Evolutionary conservation across 2,888 invertebrate species (phyloP), one percentile per base, ranked within the genome.

Genomic region (Catocala sponsa): DNA sequence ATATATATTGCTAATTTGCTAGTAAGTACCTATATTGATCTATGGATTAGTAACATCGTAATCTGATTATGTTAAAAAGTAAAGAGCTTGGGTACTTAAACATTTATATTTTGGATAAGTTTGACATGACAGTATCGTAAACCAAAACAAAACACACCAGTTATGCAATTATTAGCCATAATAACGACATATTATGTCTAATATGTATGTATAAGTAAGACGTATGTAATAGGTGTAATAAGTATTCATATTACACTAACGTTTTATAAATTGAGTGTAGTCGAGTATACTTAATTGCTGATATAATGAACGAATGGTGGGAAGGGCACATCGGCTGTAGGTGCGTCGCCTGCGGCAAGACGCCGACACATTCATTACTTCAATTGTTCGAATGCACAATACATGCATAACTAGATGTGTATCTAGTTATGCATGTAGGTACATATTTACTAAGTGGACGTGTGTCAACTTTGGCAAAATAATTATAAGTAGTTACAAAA

Each of bases 361-460:
- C 63, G 65, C 70, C 71, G 60, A 55, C 69, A 63, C 59, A 68
- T 65, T 76, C 59, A 74, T 79, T 72, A 70, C 48, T 60, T 55
- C 70, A 73, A 79, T 78, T 72, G 73, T 74, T 70, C 48, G 56
- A 72, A 69, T 51, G 64, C 65, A 71, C 60, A 65, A 74, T 71
- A 59, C 47, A 43, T 50, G 54, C 55, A 47, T 13, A 49, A 56
- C 15, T 48, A 51, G 57, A 42, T 13, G 4, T 4, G n/a, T n/a
- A n/a, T n/a, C n/a, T n/a, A n/a, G n/a, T n/a, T n/a, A n/a, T n/a
- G n/a, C n/a, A n/a, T n/a, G n/a, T n/a, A n/a, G n/a, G n/a, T n/a
- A n/a, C n/a, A n/a, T n/a, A n/a, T n/a, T n/a, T n/a, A n/a, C n/a
- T n/a, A n/a, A n/a, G n/a, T n/a, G n/a, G n/a, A n/a, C n/a, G n/a